Evolutionary conservation across 1,140 invertebrate genomes (phyloP).

Genomic region (Cherax destructor): DNA sequence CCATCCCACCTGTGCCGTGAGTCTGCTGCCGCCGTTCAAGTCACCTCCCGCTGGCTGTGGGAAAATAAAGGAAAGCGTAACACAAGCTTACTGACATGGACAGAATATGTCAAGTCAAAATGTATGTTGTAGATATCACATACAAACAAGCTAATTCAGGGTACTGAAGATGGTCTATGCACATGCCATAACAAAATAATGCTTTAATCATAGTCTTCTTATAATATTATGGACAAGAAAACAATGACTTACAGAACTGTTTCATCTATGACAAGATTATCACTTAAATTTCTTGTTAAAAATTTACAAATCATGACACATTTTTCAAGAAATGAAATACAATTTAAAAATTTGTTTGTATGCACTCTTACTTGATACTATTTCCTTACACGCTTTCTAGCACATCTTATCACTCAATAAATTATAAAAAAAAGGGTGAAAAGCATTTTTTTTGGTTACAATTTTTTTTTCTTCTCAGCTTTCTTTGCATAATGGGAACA

Average conservation of each 20-base stretch:
- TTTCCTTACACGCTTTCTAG: too few relatives aligned
- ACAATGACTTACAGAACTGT: not conserved
- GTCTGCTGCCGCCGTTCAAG: conserved; percentile 36
- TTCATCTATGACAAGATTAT: not conserved
- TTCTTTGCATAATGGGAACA: conserved; percentile 58
- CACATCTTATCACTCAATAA: too few relatives aligned
- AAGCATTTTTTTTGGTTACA: not conserved
- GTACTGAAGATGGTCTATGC: not conserved
- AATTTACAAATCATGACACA: not conserved
- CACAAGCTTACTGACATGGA: conserved; percentile 32
- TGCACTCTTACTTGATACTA: too few relatives aligned
- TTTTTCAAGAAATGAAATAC: too few relatives aligned
- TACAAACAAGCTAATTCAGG: not conserved
- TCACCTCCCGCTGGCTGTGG: conserved; percentile 65
- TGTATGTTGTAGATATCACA: not conserved
- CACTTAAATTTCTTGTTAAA: not conserved
- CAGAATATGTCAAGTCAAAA: conserved; percentile 14
- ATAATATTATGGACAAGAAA: not conserved
- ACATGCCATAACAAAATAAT: not conserved
- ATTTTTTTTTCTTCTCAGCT: conserved; percentile 40
- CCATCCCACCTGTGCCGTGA: conserved; percentile 61
- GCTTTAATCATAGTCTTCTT: not conserved
- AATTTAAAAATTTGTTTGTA: too few relatives aligned
- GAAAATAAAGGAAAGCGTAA: conserved; percentile 62
- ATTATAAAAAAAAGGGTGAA: not conserved